Base-by-base conservation (phyloP, 2,888 invertebrate species). In the Alcis repandata region DNA sequence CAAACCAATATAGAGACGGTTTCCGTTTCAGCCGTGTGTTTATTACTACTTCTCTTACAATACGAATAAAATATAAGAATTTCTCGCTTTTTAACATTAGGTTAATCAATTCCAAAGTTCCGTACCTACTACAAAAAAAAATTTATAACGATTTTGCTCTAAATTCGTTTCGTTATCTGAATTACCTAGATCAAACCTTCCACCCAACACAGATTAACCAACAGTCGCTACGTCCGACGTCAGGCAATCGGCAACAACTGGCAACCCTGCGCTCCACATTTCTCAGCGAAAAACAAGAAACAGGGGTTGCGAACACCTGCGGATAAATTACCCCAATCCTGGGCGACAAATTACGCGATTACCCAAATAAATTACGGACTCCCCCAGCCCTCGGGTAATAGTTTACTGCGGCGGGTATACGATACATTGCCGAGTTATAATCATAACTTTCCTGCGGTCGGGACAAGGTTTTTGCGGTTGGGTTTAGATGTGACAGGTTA, bases 331-430 rank as follows among this genome's bases (percentile, higher is more conserved):
- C 78, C 78, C 75, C 86, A 83, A 87, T 86, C 80, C 83, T 71
- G 73, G 67, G 79, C 83, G 86, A 87, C 87, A 87, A 86, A 87
- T 87, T 84, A 85, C 86, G 63, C 86, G 86, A 87, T 87, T 87
- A 87, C 86, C 84, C 79, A 84, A 85, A 87, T 86, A 87, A 87
- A 87, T 87, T 86, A 87, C 88, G 72, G 81, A 72, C 59, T 70
- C 70, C 48, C 69, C 63, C 67, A 40, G 62, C 54, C 58, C 56
- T 43, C 56, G 62, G 62, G 67, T 77, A 77, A 82, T 82, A 81
- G 82, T 80, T 80, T 78, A 78, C 74, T 76, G 68, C 67, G 73
- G 65, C 59, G 70, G 68, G 63, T 59, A 63, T 65, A 71, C 78
- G 78, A 75, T 77, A 76, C 80, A 79, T 76, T 67, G 75, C 72